These are phyloP conservation scores for Oxystoma pomonae DNA, from an alignment of 2,888 invertebrate genomes.

Conservation along the genomic window DNA sequence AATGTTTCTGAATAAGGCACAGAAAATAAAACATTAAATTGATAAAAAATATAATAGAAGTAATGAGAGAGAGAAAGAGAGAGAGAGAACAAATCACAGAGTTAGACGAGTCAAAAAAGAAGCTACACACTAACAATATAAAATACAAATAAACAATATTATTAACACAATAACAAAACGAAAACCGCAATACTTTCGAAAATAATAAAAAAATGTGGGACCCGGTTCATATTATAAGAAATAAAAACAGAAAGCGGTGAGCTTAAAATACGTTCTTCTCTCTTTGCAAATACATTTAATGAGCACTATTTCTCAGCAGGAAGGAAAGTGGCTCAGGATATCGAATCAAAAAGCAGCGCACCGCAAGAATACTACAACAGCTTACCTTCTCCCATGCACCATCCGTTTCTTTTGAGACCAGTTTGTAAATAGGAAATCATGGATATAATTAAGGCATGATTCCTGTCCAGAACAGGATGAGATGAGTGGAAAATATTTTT, in stretches of 20 bases:
- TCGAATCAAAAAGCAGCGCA: neutral
- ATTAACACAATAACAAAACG: slow-evolving; percentile 1
- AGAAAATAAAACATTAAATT: no score
- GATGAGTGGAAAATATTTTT: neutral
- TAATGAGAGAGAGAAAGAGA: neutral
- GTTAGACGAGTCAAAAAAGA: neutral
- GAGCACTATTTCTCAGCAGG: neutral
- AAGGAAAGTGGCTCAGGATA: neutral
- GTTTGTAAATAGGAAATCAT: neutral
- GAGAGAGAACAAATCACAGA: neutral
- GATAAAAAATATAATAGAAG: neutral
- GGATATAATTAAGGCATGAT: neutral
- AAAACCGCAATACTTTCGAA: slow-evolving; percentile 6
- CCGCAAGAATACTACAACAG: neutral
- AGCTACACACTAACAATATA: neutral
- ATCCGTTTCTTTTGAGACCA: neutral
- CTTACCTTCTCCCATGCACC: neutral
- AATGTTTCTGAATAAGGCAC: no score
- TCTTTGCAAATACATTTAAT: neutral
- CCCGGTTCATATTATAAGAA: neutral
- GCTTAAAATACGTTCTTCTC: neutral
- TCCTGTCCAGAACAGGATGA: neutral
- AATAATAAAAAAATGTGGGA: slow-evolving; percentile 4
- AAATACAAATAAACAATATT: slow-evolving; percentile 3
- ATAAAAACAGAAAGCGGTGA: neutral